These are phyloP conservation scores for Xanthia icteritia DNA, from an alignment of 2,888 invertebrate species.

Conservation along the genomic window DNA sequence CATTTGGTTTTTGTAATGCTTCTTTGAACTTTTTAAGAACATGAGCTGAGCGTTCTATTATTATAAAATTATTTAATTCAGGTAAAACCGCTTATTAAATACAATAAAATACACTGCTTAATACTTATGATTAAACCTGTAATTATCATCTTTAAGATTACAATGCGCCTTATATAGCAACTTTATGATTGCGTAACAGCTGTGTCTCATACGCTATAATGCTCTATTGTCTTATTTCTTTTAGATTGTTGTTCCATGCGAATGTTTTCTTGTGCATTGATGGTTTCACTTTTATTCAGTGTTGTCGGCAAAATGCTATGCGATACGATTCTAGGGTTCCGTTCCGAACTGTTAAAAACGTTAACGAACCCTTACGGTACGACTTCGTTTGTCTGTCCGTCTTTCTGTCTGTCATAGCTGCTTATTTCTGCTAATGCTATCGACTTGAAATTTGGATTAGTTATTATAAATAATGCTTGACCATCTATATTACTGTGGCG, in stretches of 20 bases:
- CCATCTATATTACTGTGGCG: too few relatives aligned
- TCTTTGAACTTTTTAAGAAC: background rate
- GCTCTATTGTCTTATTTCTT: conserved; percentile 48
- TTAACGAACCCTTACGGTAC: background rate
- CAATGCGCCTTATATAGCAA: background rate
- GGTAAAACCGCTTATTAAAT: too few relatives aligned
- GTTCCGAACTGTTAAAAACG: background rate
- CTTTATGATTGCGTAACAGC: conserved; percentile 12
- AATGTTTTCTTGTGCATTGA: conserved; percentile 49
- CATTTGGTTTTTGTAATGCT: conserved; percentile 1
- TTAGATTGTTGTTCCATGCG: conserved; percentile 47
- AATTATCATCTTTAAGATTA: background rate
- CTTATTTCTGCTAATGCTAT: too few relatives aligned
- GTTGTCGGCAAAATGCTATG: conserved; percentile 42
- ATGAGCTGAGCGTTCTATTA: conserved; percentile 40
- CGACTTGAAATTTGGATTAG: too few relatives aligned
- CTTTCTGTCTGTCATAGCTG: background rate
- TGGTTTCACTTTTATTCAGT: conserved; percentile 35
- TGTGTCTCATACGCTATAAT: conserved; percentile 13
- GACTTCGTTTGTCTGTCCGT: too few relatives aligned
- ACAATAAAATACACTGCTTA: background rate
- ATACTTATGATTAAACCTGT: background rate
- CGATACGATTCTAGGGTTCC: conserved; percentile 21
- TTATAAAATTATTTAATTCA: background rate
- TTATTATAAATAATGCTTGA: background rate